Evolutionary conservation across 2,113 vertebrate genomes (phyloP), one percentile per base, ranked within the genome.

Genomic region (sheep (Ovis aries)): DNA sequence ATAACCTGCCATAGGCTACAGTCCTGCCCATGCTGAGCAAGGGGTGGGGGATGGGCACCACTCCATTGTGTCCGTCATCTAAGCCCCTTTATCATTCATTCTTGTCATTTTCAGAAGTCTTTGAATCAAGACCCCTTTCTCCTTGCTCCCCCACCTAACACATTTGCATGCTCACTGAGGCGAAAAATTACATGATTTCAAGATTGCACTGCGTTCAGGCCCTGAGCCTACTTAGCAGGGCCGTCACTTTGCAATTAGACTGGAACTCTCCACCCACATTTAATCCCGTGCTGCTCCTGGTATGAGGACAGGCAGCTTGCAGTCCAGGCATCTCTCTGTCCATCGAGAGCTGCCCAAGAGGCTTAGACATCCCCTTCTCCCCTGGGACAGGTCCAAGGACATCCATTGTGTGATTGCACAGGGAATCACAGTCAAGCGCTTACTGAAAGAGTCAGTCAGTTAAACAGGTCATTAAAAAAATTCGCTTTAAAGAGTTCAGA

Each of bases 101-200:
- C 11, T 52, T 90, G 85, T 95, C 77, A 89, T 29, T 90, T 40
- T 33, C 0, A 1, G 95, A 81, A 97, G 90, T 52, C 77, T 98
- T 98, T 98, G 97, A 97, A 62, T 96, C 91, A 53, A 55, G 97
- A 94, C 86, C 85, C 95, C 1, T 92, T 94, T 48, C 40, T 86
- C 53, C 6, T 14, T n/a, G 71, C 78, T 17, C 67, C 50, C n/a
- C 95, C 85, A 77, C 71, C 95, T 78, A 91, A 97, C 98, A 98
- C 95, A 98, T 99, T 98, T 99, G 97, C 96, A 94, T 96, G 92
- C 80, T 98, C 98, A 98, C 3, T 97, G 99, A 99, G 98, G 99
- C 92, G 98, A 98, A 98, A 99, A 99, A 99, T 99, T 98, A 98
- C 98, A 98, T 14, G 81, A 98, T 98, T 98, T 98, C 94, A 60